Evolutionary conservation across 2,888 invertebrate genomes (phyloP), one percentile per base, ranked within the genome.

Genomic region (Oegoconia quadripuncta): DNA sequence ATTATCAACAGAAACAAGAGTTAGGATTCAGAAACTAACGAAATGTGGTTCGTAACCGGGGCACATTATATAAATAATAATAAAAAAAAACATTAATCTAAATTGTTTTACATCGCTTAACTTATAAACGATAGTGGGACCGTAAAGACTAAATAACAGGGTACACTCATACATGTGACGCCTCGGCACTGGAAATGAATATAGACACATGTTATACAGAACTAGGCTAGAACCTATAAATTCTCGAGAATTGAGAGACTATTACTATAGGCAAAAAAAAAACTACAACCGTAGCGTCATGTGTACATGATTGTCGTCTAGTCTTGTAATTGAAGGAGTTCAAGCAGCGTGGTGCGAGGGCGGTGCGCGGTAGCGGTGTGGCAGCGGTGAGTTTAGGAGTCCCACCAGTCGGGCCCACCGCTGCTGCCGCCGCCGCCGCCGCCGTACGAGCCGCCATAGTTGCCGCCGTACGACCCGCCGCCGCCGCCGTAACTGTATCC

Each of bases 391-490:
- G 71, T 64, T 74, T 78, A 79, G 51, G 80, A 81, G 79, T 82
- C 78, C 84, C 86, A 86, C 86, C 86, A 86, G 79, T 84, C 84
- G 59, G 74, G 66, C 46, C 84, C 84, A 55, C 82, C 81, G 72
- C 78, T 62, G 62, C 73, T 63, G 56, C 74, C 69, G 71, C 81
- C 88, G 78, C 80, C 70, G 71, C 81, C 89, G 78, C 80, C 84
- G 46, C 86, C 80, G 56, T 82, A 83, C 59, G 81, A 78, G 20
- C 82, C 83, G 63, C 84, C 84, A 47, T 84, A 84, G 70, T 74
- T 76, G 63, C 83, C 83, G 42, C 83, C 83, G 54, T 81, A 81
- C 37, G 75, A 72, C 16, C 83, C 82, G 50, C 75, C 74, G 17
- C 65, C 66, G 48, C 76, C 75, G 49, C 83, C 74, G 58, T 77